Percentiles rank a stretch among this genome's conserved stretches.
These are phyloP conservation scores for Mobula birostris DNA, from an alignment of 2,113 vertebrate species.

Conservation along the genomic window DNA sequence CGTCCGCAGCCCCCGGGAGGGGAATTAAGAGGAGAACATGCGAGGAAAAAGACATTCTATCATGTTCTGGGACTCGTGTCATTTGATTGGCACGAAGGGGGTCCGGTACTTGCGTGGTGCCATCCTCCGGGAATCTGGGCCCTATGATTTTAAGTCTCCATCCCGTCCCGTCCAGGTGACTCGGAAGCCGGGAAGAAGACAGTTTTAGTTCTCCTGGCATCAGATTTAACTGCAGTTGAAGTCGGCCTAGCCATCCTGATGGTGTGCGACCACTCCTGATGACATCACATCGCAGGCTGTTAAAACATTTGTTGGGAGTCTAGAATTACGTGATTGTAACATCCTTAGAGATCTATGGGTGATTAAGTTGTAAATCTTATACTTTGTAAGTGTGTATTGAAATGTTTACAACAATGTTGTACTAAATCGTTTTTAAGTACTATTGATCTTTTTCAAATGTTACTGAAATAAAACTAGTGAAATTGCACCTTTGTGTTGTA, in stretches of 20 bases:
- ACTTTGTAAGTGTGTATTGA: constrained; percentile 36
- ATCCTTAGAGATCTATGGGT: constrained; percentile 34
- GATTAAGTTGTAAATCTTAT: constrained; percentile 34
- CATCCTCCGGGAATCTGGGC: not conserved
- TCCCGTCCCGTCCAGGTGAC: constrained; percentile 23
- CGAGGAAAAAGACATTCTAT: not conserved
- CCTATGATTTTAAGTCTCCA: not conserved
- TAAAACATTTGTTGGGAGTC: constrained; percentile 11
- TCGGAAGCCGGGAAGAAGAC: not conserved
- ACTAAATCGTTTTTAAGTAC: constrained; percentile 9
- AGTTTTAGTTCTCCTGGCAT: constrained; percentile 1
- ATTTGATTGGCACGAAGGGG: not conserved
- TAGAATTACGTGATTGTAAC: constrained; percentile 5
- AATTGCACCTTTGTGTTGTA: not conserved
- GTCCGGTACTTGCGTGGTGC: not conserved
- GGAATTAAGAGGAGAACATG: not conserved
- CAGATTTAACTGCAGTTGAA: constrained; percentile 6
- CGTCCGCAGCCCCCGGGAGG: not conserved
- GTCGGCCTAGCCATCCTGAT: not conserved
- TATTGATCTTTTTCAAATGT: not conserved
- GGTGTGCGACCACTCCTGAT: not conserved
- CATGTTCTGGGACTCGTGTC: not conserved
- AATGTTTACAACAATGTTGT: constrained; percentile 36
- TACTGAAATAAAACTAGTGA: not conserved
- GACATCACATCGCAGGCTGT: not conserved